Percentiles rank a stretch among this genome's conserved stretches.
These are phyloP conservation scores for Furcula furcula DNA, from an alignment of 2,888 invertebrate genomes.

Conservation along the genomic window DNA sequence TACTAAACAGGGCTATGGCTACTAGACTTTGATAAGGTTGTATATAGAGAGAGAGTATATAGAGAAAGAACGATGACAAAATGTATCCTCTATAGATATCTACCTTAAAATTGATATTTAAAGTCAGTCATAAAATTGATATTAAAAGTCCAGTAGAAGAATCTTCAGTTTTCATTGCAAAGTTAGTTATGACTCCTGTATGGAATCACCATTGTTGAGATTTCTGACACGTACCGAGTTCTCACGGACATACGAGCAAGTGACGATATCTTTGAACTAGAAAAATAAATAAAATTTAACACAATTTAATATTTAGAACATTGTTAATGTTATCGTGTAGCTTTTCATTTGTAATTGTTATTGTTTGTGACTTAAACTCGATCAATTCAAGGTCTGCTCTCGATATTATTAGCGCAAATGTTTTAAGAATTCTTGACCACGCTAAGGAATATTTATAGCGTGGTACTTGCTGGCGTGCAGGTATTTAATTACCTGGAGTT, in stretches of 20 bases:
- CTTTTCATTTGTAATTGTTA: conserved; percentile 10
- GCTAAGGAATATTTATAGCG: conserved; percentile 56
- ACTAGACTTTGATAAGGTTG: too few relatives aligned
- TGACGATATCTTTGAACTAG: conserved; percentile 32
- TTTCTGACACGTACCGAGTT: conserved; percentile 71
- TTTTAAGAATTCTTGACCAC: conserved; percentile 28
- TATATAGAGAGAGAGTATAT: too few relatives aligned
- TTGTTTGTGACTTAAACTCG: too few relatives aligned
- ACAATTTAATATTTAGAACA: too few relatives aligned
- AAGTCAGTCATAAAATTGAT: too few relatives aligned
- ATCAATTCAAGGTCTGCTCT: conserved; percentile 8
- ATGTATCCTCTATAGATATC: too few relatives aligned
- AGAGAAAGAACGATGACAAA: too few relatives aligned
- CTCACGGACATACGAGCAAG: conserved; percentile 57
- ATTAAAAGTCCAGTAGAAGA: too few relatives aligned
- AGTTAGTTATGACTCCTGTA: conserved; percentile 35
- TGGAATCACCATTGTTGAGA: conserved; percentile 53
- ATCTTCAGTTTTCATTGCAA: conserved; percentile 38
- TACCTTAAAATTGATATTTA: too few relatives aligned
- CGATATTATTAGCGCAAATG: conserved; percentile 14
- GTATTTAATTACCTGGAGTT: conserved; percentile 62
- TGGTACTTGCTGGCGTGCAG: conserved; percentile 68
- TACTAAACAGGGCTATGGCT: too few relatives aligned
- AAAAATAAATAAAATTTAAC: too few relatives aligned
- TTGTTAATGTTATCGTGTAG: conserved; percentile 9